Evolutionary conservation across 2,888 invertebrate genomes (phyloP), one percentile per base, ranked within the genome.

Genomic region (Eubasilissa splendida): DNA sequence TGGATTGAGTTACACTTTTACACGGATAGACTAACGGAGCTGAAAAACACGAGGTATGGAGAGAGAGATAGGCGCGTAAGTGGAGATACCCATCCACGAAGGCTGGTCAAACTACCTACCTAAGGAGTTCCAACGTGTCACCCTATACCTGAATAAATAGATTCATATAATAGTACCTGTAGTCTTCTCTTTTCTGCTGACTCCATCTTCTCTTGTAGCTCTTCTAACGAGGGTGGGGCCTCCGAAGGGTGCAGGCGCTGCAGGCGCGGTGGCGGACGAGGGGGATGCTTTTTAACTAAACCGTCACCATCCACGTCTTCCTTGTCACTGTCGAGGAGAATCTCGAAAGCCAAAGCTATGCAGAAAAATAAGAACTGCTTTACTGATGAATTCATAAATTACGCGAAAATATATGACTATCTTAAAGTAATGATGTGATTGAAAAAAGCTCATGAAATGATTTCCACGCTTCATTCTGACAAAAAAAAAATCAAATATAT

Each of bases 131-230:
- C 22, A 22, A 22, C 22, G 22, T 22, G 22, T 22, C 22, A 22
- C 22, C 22, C 22, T n/a, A 22, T 22, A 22, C 22, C 22, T 22
- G 22, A 22, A 22, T 22, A 22, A 22, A 42, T 42, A 42, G 42
- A 42, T 2, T 42, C 1, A n/a, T 9, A 58, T 9, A 58, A 58
- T 10, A 31, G 85, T 85, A 90, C 90, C 88, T 93, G 91, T 84
- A 92, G 91, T 79, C 95, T 91, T 82, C 95, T 90, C 83, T 91
- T 91, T 85, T 95, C 95, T 0, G 95, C 95, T 81, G 93, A 94
- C 31, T 93, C 94, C 83, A 94, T 88, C 85, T 94, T 95, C 85
- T 93, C 94, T 85, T 93, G 92, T 53, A 95, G 90, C 82, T 93
- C 92, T 42, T 93, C 92, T 63, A 94, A 87, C 56, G 92, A 91